Percentiles rank a stretch among this genome's conserved stretches.
Conservation (phyloP, 1,140 invertebrate genomes). For the Atta texana region DNA sequence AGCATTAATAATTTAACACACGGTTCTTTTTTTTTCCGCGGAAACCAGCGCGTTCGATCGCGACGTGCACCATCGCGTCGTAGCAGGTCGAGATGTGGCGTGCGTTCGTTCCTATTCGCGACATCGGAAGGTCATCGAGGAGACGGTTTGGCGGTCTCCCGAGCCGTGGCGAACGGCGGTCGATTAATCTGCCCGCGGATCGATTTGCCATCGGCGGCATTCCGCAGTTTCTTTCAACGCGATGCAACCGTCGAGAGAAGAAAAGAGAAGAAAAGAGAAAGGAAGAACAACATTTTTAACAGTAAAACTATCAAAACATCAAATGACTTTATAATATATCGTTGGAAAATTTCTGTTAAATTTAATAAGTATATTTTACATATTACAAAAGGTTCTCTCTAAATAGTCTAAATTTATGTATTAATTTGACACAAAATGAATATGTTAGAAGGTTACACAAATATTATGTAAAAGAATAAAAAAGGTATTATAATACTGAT, state of each 20-base stretch:
- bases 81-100: conserved; percentile 24
- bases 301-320: background rate
- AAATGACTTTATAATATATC: background rate
- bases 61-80: background rate
- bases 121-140: conserved; percentile 40
- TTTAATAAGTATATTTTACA: too few relatives aligned
- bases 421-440: too few relatives aligned
- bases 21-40: conserved; percentile 28
- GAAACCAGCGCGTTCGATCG: conserved; percentile 57
- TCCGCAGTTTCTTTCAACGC: conserved; percentile 16
- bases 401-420: too few relatives aligned
- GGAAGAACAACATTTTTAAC: background rate
- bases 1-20: conserved; percentile 54
- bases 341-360: too few relatives aligned
- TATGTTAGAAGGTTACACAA: too few relatives aligned
- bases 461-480: too few relatives aligned
- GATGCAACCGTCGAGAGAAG: background rate
- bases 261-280: background rate
- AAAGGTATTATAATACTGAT: too few relatives aligned
- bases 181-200: conserved; percentile 41
- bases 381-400: too few relatives aligned
- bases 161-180: background rate
- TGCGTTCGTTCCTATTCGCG: conserved; percentile 39
- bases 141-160: conserved; percentile 16
- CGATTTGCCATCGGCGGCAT: conserved; percentile 31